phyloP scores from a whole-genome alignment of 2,113 vertebrate species.

The Petaurus breviceps region DNA sequence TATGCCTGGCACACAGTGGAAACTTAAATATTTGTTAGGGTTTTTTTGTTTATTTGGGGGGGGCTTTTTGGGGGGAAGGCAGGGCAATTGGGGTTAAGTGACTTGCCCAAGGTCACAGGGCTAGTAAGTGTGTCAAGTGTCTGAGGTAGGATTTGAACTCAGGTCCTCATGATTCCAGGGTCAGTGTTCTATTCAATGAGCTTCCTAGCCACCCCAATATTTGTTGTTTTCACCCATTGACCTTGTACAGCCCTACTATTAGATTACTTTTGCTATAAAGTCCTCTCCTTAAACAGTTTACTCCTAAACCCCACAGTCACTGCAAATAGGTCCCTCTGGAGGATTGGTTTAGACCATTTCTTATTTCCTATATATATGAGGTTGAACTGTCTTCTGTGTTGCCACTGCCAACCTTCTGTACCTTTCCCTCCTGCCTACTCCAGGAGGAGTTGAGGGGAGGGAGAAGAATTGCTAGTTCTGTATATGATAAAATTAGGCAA shows the following conservation, averaged over 20 bases:
- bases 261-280: background rate
- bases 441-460: background rate
- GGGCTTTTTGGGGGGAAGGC: too few relatives aligned
- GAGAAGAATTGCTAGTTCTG: background rate
- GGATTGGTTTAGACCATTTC: background rate
- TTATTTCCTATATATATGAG: background rate
- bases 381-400: background rate
- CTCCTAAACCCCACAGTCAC: background rate
- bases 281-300: background rate
- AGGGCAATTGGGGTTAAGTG: too few relatives aligned
- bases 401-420: background rate
- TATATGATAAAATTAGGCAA: background rate
- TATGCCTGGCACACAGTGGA: background rate
- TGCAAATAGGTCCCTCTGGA: background rate
- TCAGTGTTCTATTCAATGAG: too few relatives aligned
- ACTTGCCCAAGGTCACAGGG: too few relatives aligned
- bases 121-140: too few relatives aligned
- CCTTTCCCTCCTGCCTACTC: background rate
- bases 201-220: too few relatives aligned
- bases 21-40: background rate
- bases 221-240: background rate
- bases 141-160: too few relatives aligned
- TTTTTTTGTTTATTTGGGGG: background rate
- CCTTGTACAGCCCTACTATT: background rate
- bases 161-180: too few relatives aligned